Conservation (phyloP, 37 sponge, comb jelly and placozoan species). For the Cliona cf. orientalis region DNA sequence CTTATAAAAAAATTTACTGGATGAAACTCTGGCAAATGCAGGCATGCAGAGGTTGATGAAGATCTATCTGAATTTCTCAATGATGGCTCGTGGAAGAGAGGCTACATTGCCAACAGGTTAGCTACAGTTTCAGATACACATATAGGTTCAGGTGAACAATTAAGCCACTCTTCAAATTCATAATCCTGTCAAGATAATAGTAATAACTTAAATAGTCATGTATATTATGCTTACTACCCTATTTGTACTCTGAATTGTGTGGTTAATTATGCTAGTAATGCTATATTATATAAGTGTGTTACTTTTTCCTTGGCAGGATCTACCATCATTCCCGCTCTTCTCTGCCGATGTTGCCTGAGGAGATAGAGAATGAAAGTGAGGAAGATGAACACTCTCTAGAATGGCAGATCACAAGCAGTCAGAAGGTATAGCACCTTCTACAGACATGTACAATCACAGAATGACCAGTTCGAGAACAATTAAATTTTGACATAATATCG, state of each 20-base stretch:
- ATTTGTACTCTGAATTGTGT: background rate
- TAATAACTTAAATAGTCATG: background rate
- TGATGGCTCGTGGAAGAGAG: slow-evolving; percentile 60
- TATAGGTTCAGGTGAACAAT: too few species aligned
- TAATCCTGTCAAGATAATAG: background rate
- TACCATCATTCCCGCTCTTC: slow-evolving; percentile 73
- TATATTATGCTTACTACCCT: background rate
- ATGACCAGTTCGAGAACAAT: too few species aligned
- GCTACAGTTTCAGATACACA: too few species aligned
- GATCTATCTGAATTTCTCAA: slow-evolving; percentile 54
- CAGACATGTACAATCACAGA: background rate
- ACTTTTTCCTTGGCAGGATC: slow-evolving; percentile 12
- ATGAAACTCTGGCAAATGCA: too few species aligned
- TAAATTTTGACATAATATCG: too few species aligned
- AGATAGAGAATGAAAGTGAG: slow-evolving; percentile 74
- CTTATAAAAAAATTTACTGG: too few species aligned
- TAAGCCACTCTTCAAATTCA: background rate
- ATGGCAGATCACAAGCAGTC: slow-evolving; percentile 51
- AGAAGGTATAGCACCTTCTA: too few species aligned
- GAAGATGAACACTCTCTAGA: slow-evolving; percentile 46
- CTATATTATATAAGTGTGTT: background rate
- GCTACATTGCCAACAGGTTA: slow-evolving; percentile 52
- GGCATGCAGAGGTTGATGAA: slow-evolving; percentile 35
- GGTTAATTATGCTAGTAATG: background rate
- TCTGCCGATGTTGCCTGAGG: slow-evolving; percentile 68